Percentiles rank a stretch among this genome's conserved stretches.
Evolutionary conservation across 2,113 vertebrate species (phyloP).

Genomic region (Chauna torquata): DNA sequence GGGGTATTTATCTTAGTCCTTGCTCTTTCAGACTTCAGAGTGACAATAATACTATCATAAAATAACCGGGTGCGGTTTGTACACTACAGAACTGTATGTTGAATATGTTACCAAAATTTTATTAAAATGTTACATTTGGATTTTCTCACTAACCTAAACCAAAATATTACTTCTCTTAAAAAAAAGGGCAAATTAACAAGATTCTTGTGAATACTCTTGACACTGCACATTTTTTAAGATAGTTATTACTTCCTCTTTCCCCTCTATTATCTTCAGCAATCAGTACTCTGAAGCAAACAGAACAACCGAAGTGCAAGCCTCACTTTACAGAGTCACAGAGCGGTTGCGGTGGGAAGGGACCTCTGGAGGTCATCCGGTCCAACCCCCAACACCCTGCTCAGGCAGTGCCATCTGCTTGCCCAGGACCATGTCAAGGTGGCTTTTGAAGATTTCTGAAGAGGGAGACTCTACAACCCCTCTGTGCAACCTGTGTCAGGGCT

Average conservation of each 20-base stretch:
- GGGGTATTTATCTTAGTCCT: background rate
- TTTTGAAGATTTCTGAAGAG: background rate
- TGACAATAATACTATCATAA: background rate
- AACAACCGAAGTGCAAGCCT: background rate
- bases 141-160: background rate
- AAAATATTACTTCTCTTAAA: background rate
- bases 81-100: background rate
- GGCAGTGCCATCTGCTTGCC: background rate
- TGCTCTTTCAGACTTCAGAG: background rate
- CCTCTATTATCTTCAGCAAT: background rate
- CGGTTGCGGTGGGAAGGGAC: background rate
- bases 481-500: background rate
- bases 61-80: background rate
- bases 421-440: accelerated
- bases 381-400: background rate
- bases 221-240: background rate
- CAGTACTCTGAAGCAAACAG: background rate
- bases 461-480: background rate
- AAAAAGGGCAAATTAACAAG: background rate
- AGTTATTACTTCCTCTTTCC: background rate
- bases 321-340: background rate
- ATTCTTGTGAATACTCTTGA: background rate
- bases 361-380: background rate
- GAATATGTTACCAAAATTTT: background rate
- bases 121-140: background rate